Conservation (phyloP, 2,888 invertebrate species). For the Dione juno region DNA sequence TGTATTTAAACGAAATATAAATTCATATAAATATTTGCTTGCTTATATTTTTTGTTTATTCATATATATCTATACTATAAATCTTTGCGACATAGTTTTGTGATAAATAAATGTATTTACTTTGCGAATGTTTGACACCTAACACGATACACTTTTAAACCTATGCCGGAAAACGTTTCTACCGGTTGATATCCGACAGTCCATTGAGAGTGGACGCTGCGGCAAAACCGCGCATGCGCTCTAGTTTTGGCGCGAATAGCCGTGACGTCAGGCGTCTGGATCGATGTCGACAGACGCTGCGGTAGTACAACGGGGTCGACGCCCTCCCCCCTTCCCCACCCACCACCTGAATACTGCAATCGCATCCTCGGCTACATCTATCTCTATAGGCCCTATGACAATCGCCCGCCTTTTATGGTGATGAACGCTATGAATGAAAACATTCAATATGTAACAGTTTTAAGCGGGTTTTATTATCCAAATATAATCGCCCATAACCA, state of each 20-base stretch:
- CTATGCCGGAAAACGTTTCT: conserved; percentile 74
- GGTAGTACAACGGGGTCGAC: conserved; percentile 82
- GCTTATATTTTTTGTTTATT: not conserved
- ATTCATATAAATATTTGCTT: not conserved
- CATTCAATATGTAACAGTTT: conserved; percentile 57
- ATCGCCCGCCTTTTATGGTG: conserved; percentile 73
- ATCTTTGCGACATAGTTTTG: not conserved
- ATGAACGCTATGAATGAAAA: conserved; percentile 72
- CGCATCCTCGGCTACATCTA: conserved; percentile 74
- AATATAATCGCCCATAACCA: conserved; percentile 31
- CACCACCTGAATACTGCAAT: conserved; percentile 78
- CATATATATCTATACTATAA: not conserved
- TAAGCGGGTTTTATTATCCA: conserved; percentile 53
- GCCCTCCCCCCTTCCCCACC: conserved; percentile 67
- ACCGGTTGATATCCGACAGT: conserved; percentile 72
- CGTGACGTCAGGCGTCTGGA: conserved; percentile 83
- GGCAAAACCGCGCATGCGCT: conserved; percentile 79
- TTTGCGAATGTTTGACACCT: conserved; percentile 17
- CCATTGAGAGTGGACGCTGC: conserved; percentile 81
- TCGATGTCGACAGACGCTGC: conserved; percentile 84
- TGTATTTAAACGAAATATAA: not conserved
- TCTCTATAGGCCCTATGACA: conserved; percentile 64
- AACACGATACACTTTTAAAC: conserved; percentile 24
- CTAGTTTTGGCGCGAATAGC: conserved; percentile 83
- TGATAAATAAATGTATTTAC: not conserved